Percentiles rank a stretch among this genome's conserved stretches.
phyloP scores from a whole-genome alignment of 2,797 vertebrate species.

The Atherinosoma microstoma region DNA sequence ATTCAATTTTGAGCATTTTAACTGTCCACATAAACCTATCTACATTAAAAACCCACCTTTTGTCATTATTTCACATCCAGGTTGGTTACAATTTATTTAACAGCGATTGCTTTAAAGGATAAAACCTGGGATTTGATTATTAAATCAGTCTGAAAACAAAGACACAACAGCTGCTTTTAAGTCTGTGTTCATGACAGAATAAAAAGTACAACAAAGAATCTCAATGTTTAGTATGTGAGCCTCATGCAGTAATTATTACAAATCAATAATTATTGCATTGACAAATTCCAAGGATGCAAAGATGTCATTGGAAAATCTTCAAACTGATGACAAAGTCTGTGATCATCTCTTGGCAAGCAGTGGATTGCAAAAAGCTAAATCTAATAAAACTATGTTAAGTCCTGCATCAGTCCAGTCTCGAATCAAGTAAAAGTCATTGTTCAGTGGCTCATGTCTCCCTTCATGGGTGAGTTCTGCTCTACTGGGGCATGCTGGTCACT shows the following conservation, averaged over 20 bases:
- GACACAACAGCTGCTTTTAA: slow-evolving; percentile 14
- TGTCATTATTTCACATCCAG: neutral
- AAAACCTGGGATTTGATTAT: neutral
- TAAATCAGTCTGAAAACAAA: neutral
- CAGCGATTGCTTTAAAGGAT: neutral
- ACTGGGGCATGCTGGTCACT: slow-evolving; percentile 75
- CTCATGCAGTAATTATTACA: slow-evolving; percentile 50
- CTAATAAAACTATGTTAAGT: slow-evolving; percentile 82
- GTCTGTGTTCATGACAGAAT: slow-evolving; percentile 19
- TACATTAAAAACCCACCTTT: too few species aligned
- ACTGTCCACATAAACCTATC: too few species aligned
- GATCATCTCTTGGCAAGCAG: slow-evolving; percentile 63
- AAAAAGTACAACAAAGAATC: slow-evolving; percentile 45
- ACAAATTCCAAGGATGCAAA: slow-evolving; percentile 55
- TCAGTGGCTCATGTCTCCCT: slow-evolving; percentile 68
- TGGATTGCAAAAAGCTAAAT: slow-evolving; percentile 75
- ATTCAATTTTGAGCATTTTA: too few species aligned
- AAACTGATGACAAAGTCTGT: slow-evolving; percentile 73
- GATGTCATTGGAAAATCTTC: slow-evolving; percentile 67
- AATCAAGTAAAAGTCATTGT: slow-evolving; percentile 80
- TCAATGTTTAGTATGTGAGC: slow-evolving; percentile 51
- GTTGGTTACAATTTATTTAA: neutral
- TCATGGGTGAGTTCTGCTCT: slow-evolving; percentile 70
- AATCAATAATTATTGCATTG: neutral
- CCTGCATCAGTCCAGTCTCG: slow-evolving; percentile 65